phyloP scores from a whole-genome alignment of 2,797 vertebrate genomes.

The Myotis vivesi region DNA sequence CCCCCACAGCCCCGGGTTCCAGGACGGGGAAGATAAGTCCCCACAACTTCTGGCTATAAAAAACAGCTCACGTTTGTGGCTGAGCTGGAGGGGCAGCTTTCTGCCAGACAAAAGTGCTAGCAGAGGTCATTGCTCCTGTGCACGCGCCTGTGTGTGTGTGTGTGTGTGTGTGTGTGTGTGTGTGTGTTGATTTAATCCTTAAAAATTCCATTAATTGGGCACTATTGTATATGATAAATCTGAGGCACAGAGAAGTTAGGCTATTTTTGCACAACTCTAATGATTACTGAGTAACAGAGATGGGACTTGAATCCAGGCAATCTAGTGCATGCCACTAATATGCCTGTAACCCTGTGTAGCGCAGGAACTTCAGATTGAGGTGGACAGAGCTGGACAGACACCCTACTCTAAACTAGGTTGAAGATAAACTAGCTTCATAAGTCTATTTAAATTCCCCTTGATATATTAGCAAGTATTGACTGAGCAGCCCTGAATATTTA shows the following conservation, averaged over 20 bases:
- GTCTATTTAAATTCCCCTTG: neutral
- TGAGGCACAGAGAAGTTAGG: neutral
- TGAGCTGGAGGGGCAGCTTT: too few relatives aligned
- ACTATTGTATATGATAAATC: neutral
- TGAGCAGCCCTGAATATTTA: neutral
- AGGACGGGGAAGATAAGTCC: too few relatives aligned
- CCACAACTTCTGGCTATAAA: too few relatives aligned
- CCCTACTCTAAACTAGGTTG: neutral
- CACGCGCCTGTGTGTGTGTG: neutral
- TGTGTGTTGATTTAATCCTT: neutral
- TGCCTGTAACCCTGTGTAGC: neutral
- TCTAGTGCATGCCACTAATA: neutral
- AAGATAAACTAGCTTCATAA: neutral
- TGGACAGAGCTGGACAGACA: neutral
- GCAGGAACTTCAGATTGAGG: neutral
- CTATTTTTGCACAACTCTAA: neutral
- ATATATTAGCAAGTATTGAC: neutral
- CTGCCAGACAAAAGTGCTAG: too few relatives aligned
- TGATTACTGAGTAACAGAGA: neutral
- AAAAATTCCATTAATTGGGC: neutral
- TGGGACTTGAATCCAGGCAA: neutral
- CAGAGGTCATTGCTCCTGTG: too few relatives aligned
- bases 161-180: too few relatives aligned
- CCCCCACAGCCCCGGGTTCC: too few relatives aligned
- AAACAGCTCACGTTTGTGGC: too few relatives aligned